Evolutionary conservation across 2,888 invertebrate species (phyloP).

Genomic region (Perizoma flavofasciatum): DNA sequence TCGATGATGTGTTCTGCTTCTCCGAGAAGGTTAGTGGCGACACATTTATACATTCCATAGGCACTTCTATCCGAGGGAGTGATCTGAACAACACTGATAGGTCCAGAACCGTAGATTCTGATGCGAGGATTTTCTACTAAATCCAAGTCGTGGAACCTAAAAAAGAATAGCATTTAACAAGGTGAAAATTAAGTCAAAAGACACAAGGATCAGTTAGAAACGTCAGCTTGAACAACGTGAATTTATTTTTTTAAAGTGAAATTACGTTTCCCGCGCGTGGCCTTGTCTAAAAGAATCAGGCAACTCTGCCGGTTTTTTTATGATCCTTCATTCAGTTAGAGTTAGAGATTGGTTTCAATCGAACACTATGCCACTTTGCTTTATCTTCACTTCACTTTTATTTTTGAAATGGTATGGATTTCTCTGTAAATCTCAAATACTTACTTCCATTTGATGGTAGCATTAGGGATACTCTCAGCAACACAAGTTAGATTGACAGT

Average conservation of each 20-base stretch:
- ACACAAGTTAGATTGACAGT: conserved; percentile 94
- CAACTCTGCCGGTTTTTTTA: too few species aligned
- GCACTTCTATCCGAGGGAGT: conserved; percentile 86
- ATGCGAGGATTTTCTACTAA: conserved; percentile 84
- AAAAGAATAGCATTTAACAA: conserved; percentile 7
- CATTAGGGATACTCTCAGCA: conserved; percentile 95
- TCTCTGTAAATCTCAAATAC: conserved; percentile 34
- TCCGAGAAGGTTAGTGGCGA: conserved; percentile 91
- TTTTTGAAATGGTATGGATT: too few species aligned
- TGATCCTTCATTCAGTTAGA: too few species aligned
- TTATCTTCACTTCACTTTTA: too few species aligned
- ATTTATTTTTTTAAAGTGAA: too few species aligned
- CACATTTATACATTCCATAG: conserved; percentile 91
- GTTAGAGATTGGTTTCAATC: too few species aligned
- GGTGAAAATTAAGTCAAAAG: too few species aligned
- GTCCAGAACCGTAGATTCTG: conserved; percentile 86
- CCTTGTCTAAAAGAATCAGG: too few species aligned
- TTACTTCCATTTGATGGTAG: conserved; percentile 93
- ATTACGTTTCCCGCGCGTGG: too few species aligned
- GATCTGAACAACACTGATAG: conserved; percentile 88
- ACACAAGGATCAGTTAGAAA: too few species aligned
- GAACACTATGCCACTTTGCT: too few species aligned
- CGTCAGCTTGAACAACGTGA: not conserved
- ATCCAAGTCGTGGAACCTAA: conserved; percentile 78
- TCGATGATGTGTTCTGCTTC: conserved; percentile 86